Percentiles rank a stretch among this genome's conserved stretches.
Evolutionary conservation across 2,113 vertebrate species (phyloP).

Genomic region (Danio rerio): GRCz12tu NC_133192.1:35446501-35447000

Average conservation of each 20-base stretch:
- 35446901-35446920: not conserved
- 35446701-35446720: not conserved
- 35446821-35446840: not conserved
- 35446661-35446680: constrained; percentile 16
- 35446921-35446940: not conserved
- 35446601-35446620: not conserved
- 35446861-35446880: not conserved
- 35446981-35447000: not conserved
- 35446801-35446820: not conserved
- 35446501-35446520: not conserved
- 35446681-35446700: constrained; percentile 1
- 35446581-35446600: not conserved
- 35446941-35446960: not conserved
- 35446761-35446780: not conserved
- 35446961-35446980: not conserved
- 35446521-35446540: not conserved
- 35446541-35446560: not conserved
- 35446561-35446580: not conserved
- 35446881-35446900: not conserved
- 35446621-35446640: constrained; percentile 2
- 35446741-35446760: not conserved
- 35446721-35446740: constrained; percentile 9
- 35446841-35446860: not conserved
- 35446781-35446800: not conserved
- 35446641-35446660: not conserved